These are phyloP conservation scores for Chaetorhynchus papuensis DNA, from an alignment of 2,113 vertebrate species.

Conservation along the genomic window DNA sequence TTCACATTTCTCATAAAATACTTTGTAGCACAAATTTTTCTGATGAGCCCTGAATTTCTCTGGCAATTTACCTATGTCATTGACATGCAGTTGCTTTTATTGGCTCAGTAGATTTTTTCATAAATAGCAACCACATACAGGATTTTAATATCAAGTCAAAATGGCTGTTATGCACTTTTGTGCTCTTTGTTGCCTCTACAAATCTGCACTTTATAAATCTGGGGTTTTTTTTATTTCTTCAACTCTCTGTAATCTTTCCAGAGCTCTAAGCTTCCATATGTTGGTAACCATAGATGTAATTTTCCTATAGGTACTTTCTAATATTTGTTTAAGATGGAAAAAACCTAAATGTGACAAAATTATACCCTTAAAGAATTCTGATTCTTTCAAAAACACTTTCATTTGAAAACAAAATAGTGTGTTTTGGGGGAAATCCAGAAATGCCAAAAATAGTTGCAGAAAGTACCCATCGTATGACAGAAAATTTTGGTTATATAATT, in stretches of 20 bases:
- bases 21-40: not conserved
- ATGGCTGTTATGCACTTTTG: not conserved
- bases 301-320: not conserved
- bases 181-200: not conserved
- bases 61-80: not conserved
- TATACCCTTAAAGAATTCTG: not conserved
- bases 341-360: not conserved
- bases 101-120: slow-evolving; percentile 8
- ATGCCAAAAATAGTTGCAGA: not conserved
- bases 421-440: not conserved
- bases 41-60: not conserved
- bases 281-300: not conserved
- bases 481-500: not conserved
- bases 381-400: not conserved
- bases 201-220: slow-evolving; percentile 5
- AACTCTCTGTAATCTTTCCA: not conserved
- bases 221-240: not conserved
- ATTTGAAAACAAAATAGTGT: not conserved
- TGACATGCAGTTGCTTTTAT: not conserved
- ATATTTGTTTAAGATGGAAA: not conserved
- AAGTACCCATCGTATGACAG: not conserved
- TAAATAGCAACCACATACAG: slow-evolving; percentile 28
- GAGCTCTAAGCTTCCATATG: not conserved
- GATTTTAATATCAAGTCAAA: slow-evolving; percentile 1
- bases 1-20: not conserved